These are phyloP conservation scores for Eucidaris tribuloides DNA, from an alignment of 35 echinoderm and acorn worm species.

Conservation along the genomic window DNA sequence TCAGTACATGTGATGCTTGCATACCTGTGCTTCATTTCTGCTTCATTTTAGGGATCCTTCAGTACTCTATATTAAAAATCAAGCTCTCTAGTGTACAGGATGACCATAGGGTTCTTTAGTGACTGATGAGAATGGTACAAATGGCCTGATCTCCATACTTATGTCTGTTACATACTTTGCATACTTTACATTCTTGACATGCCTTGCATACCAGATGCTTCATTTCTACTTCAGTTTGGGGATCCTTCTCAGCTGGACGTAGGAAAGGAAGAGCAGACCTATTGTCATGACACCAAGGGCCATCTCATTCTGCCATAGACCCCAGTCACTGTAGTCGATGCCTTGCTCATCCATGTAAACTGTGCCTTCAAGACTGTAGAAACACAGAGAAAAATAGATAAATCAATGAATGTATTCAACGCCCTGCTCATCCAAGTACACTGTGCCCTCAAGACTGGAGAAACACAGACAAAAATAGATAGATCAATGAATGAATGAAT, in stretches of 20 bases:
- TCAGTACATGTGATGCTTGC: no score
- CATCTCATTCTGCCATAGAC: slow-evolving; percentile 85
- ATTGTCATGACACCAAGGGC: slow-evolving; percentile 61
- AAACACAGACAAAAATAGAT: neutral
- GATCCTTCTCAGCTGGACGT: slow-evolving; percentile 65
- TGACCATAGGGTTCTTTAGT: no score
- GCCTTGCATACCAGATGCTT: no score
- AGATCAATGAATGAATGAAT: no score
- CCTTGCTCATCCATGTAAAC: slow-evolving; percentile 68
- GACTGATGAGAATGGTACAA: no score
- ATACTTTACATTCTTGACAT: no score
- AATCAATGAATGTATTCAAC: neutral
- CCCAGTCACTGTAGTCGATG: slow-evolving; percentile 88
- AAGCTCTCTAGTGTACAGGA: no score
- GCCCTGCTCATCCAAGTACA: neutral
- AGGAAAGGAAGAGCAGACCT: slow-evolving; percentile 52
- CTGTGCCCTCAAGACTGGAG: neutral
- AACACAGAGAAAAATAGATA: neutral
- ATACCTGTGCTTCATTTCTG: no score
- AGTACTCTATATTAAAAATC: no score
- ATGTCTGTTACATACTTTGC: no score
- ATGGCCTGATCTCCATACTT: no score
- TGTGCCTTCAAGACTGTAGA: slow-evolving; percentile 48
- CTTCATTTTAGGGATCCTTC: no score
- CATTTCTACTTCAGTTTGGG: slow-evolving; percentile 70